Evolutionary conservation across 2,888 invertebrate genomes (phyloP).

Genomic region (Conchocele bisecta): DNA sequence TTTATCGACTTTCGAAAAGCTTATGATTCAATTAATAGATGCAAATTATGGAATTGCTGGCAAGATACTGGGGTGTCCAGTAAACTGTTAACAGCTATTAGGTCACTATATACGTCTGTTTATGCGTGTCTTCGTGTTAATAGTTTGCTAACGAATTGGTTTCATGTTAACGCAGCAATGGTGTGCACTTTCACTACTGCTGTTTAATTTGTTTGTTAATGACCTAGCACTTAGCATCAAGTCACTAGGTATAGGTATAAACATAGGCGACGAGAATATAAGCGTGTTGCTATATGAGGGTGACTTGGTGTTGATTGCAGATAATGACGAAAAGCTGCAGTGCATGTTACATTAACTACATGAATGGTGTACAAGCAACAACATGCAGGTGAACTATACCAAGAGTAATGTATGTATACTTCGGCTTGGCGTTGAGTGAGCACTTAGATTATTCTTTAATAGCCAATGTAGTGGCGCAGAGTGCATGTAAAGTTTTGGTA

Average conservation of each 20-base stretch:
- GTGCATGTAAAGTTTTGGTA: conserved; percentile 16
- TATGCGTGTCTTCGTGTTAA: not conserved
- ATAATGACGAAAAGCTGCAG: conserved; percentile 3
- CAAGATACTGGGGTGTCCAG: no score
- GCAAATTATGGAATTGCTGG: no score
- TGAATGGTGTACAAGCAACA: not conserved
- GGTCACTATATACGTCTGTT: not conserved
- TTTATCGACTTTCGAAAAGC: no score
- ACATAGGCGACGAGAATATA: not conserved
- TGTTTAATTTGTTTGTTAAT: no score
- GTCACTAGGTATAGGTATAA: not conserved
- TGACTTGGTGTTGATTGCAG: not conserved
- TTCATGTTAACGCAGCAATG: not conserved
- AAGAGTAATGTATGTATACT: conserved; percentile 6
- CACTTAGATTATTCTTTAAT: not conserved
- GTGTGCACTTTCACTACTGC: not conserved
- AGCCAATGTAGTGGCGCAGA: conserved; percentile 10
- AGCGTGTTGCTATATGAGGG: not conserved
- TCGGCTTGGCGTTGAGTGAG: conserved; percentile 12
- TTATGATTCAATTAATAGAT: no score
- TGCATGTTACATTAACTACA: not conserved
- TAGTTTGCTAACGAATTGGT: no score
- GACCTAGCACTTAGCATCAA: not conserved
- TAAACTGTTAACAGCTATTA: no score
- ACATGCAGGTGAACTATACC: not conserved